A percentile compares a stretch with the other conserved stretches of the same genome.
phyloP scores from a whole-genome alignment of 2,113 vertebrate species.

The Neolamprologus kungweensis region DNA sequence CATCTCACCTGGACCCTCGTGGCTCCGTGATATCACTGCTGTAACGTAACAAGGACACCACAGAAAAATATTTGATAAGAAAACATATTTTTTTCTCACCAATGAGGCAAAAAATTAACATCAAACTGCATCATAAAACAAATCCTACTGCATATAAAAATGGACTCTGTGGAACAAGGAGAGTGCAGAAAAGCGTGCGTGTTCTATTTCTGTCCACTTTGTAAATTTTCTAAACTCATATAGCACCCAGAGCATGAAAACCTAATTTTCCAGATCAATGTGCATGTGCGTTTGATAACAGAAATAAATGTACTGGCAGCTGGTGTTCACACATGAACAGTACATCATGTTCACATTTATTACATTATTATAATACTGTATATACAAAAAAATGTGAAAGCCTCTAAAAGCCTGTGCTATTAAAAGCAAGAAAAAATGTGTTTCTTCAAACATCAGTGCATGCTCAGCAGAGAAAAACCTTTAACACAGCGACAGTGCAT shows the following conservation, averaged over 20 bases:
- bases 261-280: neutral
- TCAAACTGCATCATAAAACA: neutral
- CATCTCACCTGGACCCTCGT: constrained; percentile 95
- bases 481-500: neutral
- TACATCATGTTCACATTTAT: neutral
- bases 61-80: neutral
- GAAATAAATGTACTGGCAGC: neutral
- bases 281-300: neutral
- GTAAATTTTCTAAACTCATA: neutral
- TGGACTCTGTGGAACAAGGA: neutral
- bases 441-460: neutral
- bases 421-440: neutral
- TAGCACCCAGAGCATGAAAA: neutral
- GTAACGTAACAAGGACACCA: neutral
- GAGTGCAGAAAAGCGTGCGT: neutral
- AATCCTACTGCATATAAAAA: neutral
- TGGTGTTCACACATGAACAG: neutral
- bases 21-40: constrained; percentile 92
- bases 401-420: neutral
- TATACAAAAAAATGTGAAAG: neutral
- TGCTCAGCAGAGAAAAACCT: neutral
- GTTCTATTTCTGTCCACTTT: neutral
- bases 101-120: neutral
- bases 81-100: neutral
- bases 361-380: neutral